Conservation (phyloP, 2,797 vertebrate genomes). For the Trematomus bernacchii region DNA sequence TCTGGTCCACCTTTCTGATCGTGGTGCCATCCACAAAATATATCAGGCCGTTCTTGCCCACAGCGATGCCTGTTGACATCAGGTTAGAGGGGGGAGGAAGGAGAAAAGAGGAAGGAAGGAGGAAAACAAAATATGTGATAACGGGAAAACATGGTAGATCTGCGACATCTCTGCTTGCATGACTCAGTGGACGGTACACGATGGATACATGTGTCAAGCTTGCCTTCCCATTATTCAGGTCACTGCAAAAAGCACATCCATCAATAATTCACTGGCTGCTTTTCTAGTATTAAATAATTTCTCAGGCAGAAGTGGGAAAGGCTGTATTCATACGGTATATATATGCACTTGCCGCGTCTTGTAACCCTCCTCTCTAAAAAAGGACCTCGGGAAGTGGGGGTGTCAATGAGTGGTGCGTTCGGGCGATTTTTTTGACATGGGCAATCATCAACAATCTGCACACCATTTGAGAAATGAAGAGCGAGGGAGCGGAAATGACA, state of each 20-base stretch:
- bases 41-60: constrained; percentile 96
- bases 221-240: constrained; percentile 89
- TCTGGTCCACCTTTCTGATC: constrained; percentile 97
- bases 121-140: constrained; percentile 39
- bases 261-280: constrained; percentile 87
- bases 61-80: constrained; percentile 89
- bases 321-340: constrained; percentile 80
- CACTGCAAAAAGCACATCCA: constrained; percentile 86
- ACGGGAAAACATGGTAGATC: constrained; percentile 62
- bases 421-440: constrained; percentile 49
- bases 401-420: constrained; percentile 64
- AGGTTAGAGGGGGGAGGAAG: constrained; percentile 3
- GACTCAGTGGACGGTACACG: constrained; percentile 80
- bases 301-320: constrained; percentile 84
- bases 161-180: constrained; percentile 74
- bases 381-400: constrained; percentile 47
- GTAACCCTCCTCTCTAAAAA: constrained; percentile 62
- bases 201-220: constrained; percentile 86
- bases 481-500: constrained; percentile 71
- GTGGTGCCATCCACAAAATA: constrained; percentile 99
- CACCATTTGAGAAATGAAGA: constrained; percentile 74
- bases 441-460: constrained; percentile 75
- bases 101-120: background rate
- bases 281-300: constrained; percentile 87
- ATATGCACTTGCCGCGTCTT: constrained; percentile 63